Base-by-base conservation (phyloP, 1,140 invertebrate genomes). In the Uloborus diversus region DNA sequence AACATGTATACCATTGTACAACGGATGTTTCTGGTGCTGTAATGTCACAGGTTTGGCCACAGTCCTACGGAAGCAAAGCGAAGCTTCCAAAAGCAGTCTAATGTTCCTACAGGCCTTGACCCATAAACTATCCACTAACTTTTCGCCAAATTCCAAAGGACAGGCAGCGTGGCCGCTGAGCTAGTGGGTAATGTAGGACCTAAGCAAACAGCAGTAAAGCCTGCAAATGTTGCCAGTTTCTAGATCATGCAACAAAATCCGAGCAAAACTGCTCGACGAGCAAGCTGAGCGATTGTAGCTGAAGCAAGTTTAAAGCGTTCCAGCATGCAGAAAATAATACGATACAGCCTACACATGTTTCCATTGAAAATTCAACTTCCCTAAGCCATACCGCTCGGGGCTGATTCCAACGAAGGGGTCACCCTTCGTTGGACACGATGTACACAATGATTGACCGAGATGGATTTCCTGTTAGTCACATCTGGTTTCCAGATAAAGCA, bases 301-400 rank as follows among this genome's bases (percentile, higher is more conserved):
- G 33, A 65, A 33, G 42, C 33, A 37, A 33, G 32, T 61, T 61
- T 61, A 28, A 61, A 61, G 30, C 2, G 57, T 61, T 28, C 57
- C 57, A 61, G 57, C 57, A 61, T 20, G 30, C 7, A 61, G 20
- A 61, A 25, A 59, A 71, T 71, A 71, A 30, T 59, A 32, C 25
- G 69, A 71, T 59, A 37, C 2, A 37, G 53, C 32, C 69, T 59
- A 42, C 53, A 59, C 32, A 35, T 57, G 69, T 73, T 73, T 73
- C 37, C 33, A 59, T 47, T 42, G 25, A 73, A 73, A 73, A 42
- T 73, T 14, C 56, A 73, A 42, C 59, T 3, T 73, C 69, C 42
- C 20, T 35, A 57, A 23, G 33, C 51, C 32, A 70, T 57, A 70
- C 51, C 35, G 14, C 17, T 57, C 33, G 11, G n/a, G 57, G 33